Evolutionary conservation across 2,113 vertebrate species (phyloP).

Genomic region (Oceanites oceanicus): DNA sequence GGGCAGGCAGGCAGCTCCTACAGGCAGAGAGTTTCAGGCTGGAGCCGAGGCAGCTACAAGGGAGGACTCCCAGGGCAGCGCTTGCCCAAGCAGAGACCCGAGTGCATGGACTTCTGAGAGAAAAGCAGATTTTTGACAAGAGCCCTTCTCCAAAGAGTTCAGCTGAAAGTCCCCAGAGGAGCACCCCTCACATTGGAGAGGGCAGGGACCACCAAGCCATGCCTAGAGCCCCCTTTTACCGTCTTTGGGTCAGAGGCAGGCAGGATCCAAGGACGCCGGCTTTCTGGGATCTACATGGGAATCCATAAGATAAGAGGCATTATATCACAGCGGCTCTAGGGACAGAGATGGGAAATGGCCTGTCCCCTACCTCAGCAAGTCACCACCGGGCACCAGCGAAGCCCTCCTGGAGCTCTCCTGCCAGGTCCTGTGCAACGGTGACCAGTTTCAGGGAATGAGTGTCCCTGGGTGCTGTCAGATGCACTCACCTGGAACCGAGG

Average conservation of each 20-base stretch:
- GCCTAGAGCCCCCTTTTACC: slow-evolving; percentile 38
- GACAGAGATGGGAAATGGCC: not conserved
- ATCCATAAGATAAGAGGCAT: slow-evolving; percentile 66
- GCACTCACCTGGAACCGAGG: slow-evolving; percentile 91
- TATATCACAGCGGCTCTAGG: not conserved
- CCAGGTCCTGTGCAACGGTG: not conserved
- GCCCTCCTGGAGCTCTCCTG: not conserved
- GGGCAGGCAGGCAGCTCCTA: not conserved
- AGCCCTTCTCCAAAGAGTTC: slow-evolving; percentile 5
- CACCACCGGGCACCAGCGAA: rapidly evolving
- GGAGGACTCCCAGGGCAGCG: not conserved
- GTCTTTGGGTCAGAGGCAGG: slow-evolving; percentile 65
- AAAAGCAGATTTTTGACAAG: not conserved
- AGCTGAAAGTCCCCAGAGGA: not conserved
- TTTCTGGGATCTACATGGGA: slow-evolving; percentile 75
- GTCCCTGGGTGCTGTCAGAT: rapidly evolving
- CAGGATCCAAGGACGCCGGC: slow-evolving; percentile 69
- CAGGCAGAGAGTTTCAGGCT: not conserved
- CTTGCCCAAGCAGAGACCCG: not conserved
- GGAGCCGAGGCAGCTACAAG: not conserved
- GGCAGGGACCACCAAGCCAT: not conserved
- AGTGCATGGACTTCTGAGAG: slow-evolving; percentile 47
- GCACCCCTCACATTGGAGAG: not conserved
- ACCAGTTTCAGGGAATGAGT: not conserved
- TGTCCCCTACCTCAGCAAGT: not conserved